Percentiles rank a stretch among this genome's conserved stretches.
These are phyloP conservation scores for Brachylomia viminalis DNA, from an alignment of 2,888 invertebrate species.

Conservation along the genomic window DNA sequence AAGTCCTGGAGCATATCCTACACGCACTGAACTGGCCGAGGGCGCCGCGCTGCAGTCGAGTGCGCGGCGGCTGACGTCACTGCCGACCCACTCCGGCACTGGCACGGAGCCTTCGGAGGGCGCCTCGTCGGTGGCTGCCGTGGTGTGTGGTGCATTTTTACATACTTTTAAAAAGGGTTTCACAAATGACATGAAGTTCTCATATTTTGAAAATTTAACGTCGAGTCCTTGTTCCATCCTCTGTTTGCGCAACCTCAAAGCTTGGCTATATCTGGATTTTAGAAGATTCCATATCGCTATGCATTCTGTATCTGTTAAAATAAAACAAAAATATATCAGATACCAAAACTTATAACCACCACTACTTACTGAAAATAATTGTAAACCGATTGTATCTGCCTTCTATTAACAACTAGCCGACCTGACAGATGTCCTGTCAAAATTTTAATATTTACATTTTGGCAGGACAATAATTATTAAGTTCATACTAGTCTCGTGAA, in stretches of 20 bases:
- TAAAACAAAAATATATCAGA: slow-evolving; percentile 7
- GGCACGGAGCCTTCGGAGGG: not conserved
- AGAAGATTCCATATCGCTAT: slow-evolving; percentile 15
- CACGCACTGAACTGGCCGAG: not conserved
- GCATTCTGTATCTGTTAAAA: slow-evolving; percentile 35
- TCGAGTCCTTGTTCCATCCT: slow-evolving; percentile 1
- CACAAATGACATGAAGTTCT: slow-evolving; percentile 27
- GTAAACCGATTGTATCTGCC: not conserved
- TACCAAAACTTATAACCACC: not conserved
- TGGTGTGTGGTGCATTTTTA: not conserved
- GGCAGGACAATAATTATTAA: no score
- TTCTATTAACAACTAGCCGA: not conserved
- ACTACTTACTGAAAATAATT: not conserved
- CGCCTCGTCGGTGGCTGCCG: not conserved
- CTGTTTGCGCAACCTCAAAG: not conserved
- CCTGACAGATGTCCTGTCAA: no score
- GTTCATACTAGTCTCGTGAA: not conserved
- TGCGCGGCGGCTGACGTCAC: slow-evolving; percentile 1
- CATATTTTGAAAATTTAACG: slow-evolving; percentile 25
- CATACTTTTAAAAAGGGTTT: slow-evolving; percentile 17
- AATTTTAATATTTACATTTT: no score
- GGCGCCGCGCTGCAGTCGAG: not conserved
- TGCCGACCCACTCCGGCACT: no score
- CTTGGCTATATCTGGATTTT: not conserved
- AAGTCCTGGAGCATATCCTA: not conserved